Evolutionary conservation across 2,113 vertebrate species (phyloP).

Genomic region (Rhea pennata): DNA sequence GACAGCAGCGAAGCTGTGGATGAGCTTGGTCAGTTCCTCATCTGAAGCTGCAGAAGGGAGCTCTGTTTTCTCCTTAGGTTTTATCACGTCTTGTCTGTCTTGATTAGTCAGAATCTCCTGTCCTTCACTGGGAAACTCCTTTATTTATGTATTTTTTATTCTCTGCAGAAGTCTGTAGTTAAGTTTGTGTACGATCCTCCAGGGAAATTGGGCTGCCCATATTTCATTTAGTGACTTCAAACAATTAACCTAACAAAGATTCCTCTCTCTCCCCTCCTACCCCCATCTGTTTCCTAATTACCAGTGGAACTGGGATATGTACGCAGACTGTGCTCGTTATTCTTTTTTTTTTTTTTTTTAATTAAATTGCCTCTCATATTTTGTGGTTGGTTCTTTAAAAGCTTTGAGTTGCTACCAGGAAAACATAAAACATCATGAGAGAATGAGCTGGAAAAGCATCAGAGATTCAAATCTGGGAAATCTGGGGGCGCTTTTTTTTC

Average conservation of each 20-base stretch:
- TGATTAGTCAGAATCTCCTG: not conserved
- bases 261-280: not conserved
- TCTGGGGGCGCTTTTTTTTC: not conserved
- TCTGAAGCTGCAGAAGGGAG: not conserved
- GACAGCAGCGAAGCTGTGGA: not conserved
- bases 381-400: not conserved
- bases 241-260: constrained; percentile 32
- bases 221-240: not conserved
- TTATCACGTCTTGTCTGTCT: not conserved
- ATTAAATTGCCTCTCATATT: not conserved
- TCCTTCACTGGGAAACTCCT: not conserved
- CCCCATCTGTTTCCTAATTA: constrained; percentile 21
- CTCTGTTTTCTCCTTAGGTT: constrained; percentile 7
- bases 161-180: not conserved
- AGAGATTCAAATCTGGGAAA: not conserved
- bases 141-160: not conserved
- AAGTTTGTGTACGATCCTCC: not conserved
- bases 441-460: not conserved
- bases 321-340: not conserved
- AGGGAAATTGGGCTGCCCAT: constrained; percentile 26
- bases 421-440: fast-evolving
- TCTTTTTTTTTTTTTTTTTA: not conserved
- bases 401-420: not conserved
- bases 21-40: not conserved
- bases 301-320: not conserved